Conservation (phyloP, 2,888 invertebrate species). For the Coelopa pilipes region DNA sequence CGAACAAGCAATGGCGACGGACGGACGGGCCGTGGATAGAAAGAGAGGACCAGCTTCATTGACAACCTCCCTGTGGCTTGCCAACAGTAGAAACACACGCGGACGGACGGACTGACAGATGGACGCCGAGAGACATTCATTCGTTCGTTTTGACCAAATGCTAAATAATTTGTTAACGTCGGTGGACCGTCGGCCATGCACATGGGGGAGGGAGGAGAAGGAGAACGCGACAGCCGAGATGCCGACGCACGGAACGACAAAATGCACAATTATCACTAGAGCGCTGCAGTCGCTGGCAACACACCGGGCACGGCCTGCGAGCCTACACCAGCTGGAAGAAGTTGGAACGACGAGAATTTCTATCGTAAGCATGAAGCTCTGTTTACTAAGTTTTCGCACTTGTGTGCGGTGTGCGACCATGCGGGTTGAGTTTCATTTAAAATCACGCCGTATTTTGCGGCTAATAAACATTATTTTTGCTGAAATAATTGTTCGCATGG, state of each 20-base stretch:
- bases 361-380: too few species aligned
- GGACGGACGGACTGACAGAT: neutral
- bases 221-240: neutral
- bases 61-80: conserved; percentile 16
- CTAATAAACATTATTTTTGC: conserved; percentile 8
- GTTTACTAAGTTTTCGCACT: neutral
- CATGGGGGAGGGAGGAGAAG: neutral
- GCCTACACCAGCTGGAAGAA: neutral
- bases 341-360: too few species aligned
- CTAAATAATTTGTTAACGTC: conserved; percentile 24
- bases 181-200: neutral
- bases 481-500: conserved; percentile 7
- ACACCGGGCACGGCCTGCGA: neutral
- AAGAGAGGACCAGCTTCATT: conserved; percentile 6
- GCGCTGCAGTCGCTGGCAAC: neutral
- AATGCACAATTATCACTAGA: conserved; percentile 5
- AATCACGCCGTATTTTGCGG: conserved; percentile 9
- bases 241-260: neutral
- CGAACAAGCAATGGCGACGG: too few species aligned
- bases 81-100: neutral
- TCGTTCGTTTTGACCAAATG: neutral
- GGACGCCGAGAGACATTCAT: neutral
- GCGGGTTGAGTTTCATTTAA: conserved; percentile 25
- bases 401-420: neutral
- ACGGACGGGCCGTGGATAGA: neutral